A percentile compares a stretch with the other conserved stretches of the same genome.
These are phyloP conservation scores for Melanitta fusca DNA, from an alignment of 2,797 vertebrate species.

Conservation along the genomic window DNA sequence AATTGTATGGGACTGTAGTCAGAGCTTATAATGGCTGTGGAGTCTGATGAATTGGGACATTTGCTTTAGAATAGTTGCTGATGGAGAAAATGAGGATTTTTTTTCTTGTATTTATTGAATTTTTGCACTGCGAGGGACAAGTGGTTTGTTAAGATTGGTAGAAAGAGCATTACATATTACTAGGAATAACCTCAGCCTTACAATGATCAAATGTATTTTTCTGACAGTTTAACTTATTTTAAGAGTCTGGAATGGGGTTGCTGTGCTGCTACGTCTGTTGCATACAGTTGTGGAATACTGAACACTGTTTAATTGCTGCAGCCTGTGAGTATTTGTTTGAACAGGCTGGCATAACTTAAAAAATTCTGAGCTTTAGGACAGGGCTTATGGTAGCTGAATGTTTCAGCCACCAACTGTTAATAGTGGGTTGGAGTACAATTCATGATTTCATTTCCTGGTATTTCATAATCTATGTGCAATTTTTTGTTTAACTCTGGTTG, in stretches of 20 bases:
- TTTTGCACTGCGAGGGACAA: background rate
- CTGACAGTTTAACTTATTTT: background rate
- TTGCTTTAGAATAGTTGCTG: conserved; percentile 5
- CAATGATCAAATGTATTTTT: background rate
- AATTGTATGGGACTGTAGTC: background rate
- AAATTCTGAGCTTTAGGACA: background rate
- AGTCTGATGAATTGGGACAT: background rate
- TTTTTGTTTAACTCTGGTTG: background rate
- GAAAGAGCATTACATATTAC: background rate
- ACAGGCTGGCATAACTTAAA: background rate
- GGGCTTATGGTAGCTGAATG: background rate
- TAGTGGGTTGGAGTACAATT: background rate
- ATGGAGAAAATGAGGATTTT: background rate
- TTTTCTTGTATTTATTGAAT: background rate
- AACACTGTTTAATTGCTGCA: background rate
- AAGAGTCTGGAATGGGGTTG: background rate
- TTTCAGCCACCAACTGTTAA: background rate
- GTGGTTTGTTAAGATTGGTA: background rate
- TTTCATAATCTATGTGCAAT: conserved; percentile 15
- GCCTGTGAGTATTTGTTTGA: background rate
- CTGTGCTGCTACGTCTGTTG: background rate
- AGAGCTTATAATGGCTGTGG: background rate
- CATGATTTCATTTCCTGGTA: conserved; percentile 11
- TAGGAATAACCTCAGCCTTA: background rate
- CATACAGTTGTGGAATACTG: background rate